These are phyloP conservation scores for Gopherus evgoodei DNA, from an alignment of 2,113 vertebrate genomes.

Conservation along the genomic window DNA sequence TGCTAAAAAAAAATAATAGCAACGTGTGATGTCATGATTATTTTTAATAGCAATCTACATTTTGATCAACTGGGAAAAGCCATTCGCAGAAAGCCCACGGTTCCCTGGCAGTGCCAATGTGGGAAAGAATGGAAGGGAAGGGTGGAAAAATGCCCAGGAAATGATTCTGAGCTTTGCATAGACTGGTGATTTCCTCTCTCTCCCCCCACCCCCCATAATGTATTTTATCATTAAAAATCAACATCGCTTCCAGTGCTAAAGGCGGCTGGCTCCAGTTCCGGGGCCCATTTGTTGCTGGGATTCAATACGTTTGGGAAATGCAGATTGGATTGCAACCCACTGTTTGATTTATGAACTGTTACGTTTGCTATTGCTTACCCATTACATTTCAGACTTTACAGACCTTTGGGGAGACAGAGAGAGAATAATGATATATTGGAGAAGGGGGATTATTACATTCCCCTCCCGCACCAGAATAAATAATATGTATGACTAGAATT, in stretches of 20 bases:
- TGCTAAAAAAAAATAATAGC: not conserved
- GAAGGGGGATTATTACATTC: not conserved
- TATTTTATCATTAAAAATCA: constrained; percentile 65
- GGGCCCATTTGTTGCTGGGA: constrained; percentile 73
- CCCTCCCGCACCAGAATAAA: not conserved
- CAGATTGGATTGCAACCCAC: constrained; percentile 72
- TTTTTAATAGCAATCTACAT: constrained; percentile 43
- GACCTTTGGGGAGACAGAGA: not conserved
- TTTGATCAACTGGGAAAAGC: constrained; percentile 37
- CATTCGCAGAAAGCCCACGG: constrained; percentile 41
- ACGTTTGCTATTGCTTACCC: constrained; percentile 75
- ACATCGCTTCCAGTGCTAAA: constrained; percentile 62
- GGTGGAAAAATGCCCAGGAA: constrained; percentile 19
- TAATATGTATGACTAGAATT: not conserved
- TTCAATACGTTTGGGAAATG: constrained; percentile 75
- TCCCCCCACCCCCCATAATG: not conserved
- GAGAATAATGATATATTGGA: not conserved
- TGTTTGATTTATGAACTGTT: constrained; percentile 80
- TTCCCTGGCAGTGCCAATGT: not conserved
- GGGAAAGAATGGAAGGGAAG: constrained; percentile 8
- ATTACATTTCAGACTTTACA: constrained; percentile 68
- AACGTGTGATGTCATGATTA: constrained; percentile 49
- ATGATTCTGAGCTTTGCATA: constrained; percentile 5
- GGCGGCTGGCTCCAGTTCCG: constrained; percentile 55
- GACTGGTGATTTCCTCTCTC: not conserved